Evolutionary conservation across 2,888 invertebrate genomes (phyloP), one percentile per base, ranked within the genome.

Genomic region (Ophioninae sp.): DNA sequence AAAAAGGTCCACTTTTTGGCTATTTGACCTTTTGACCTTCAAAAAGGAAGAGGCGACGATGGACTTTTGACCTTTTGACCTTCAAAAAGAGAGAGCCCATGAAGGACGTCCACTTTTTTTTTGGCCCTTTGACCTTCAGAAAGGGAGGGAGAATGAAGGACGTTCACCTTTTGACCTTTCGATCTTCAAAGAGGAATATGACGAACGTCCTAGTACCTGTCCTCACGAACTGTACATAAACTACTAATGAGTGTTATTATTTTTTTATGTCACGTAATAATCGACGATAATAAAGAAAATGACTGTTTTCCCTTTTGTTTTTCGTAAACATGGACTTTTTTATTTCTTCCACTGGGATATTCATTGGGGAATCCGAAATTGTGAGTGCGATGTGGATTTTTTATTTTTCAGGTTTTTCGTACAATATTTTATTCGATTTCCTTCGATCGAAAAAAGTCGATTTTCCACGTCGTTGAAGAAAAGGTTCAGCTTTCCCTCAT

Each of bases 161-260:
- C n/a, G n/a, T n/a, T n/a, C n/a, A n/a, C n/a, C n/a, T n/a, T n/a
- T n/a, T n/a, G n/a, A n/a, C n/a, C n/a, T n/a, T n/a, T n/a, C n/a
- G n/a, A n/a, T n/a, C n/a, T n/a, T n/a, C n/a, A n/a, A n/a, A n/a
- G 75, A 69, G 77, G 65, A 22, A 30, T 61, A 61, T 37, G 78
- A 30, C 41, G 63, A 64, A 74, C 83, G 85, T 85, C 84, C 87
- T 87, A 87, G 87, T 87, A 86, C 79, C 80, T 71, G 75, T 75
- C 79, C 78, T 63, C 75, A 51, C 68, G 63, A 73, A 44, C 75
- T 84, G 84, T 84, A 84, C 75, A 84, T 84, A 82, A 65, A 72
- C 65, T 67, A 76, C 58, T 84, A 77, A 83, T 51, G 59, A 68
- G 74, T 82, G 77, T 80, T 72, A 65, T 84, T 73, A 67, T 68